These are phyloP conservation scores for Catocala nupta DNA, from an alignment of 2,888 invertebrate species.

Conservation along the genomic window DNA sequence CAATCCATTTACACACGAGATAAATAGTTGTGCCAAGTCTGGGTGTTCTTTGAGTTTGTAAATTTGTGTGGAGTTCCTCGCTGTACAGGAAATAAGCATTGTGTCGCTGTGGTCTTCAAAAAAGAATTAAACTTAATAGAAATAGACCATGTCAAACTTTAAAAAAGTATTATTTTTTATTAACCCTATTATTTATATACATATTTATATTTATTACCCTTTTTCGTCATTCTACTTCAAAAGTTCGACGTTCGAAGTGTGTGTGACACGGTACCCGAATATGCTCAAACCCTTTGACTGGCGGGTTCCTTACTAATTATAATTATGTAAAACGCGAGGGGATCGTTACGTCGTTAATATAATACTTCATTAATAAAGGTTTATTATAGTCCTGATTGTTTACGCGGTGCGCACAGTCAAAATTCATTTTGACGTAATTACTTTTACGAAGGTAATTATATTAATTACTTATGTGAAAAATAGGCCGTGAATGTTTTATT, in stretches of 20 bases:
- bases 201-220: neutral
- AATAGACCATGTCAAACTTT: no score
- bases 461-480: neutral
- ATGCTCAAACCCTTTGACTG: slow-evolving; percentile 61
- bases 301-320: slow-evolving; percentile 65
- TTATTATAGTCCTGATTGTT: slow-evolving; percentile 21
- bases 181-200: no score
- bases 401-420: slow-evolving; percentile 7
- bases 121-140: no score
- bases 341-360: slow-evolving; percentile 60
- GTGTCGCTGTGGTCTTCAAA: no score
- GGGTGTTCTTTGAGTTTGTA: no score
- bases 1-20: no score
- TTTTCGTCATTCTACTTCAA: neutral
- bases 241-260: neutral
- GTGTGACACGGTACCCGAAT: slow-evolving; percentile 60
- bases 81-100: no score
- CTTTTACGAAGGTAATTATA: neutral
- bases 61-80: no score
- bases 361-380: slow-evolving; percentile 63
- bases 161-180: no score
- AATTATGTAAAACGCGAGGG: slow-evolving; percentile 61
- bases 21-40: no score
- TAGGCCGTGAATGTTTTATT: no score
- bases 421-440: slow-evolving; percentile 12